Conservation (phyloP, 2,797 vertebrate species). For the Lycodopsis pacificus region DNA sequence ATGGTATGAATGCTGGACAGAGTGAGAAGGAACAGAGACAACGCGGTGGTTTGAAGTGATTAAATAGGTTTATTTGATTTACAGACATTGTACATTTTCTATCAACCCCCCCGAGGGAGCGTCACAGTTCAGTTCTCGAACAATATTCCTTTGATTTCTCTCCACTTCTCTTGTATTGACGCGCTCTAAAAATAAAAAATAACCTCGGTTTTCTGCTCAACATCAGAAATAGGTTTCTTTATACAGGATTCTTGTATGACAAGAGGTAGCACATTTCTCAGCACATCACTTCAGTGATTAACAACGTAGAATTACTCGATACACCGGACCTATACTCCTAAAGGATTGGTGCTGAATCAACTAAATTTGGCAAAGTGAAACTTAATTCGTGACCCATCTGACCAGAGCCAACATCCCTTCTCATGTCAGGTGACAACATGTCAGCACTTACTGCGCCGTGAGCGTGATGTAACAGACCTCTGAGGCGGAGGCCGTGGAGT, state of each 20-base stretch:
- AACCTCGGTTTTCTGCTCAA: slow-evolving; percentile 94
- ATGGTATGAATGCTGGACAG: not conserved
- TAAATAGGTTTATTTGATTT: slow-evolving; percentile 98
- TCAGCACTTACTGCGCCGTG: slow-evolving; percentile 69
- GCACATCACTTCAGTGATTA: slow-evolving; percentile 82
- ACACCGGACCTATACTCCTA: slow-evolving; percentile 57
- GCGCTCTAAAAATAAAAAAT: slow-evolving; percentile 96
- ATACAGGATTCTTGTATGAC: slow-evolving; percentile 98
- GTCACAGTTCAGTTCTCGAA: slow-evolving; percentile 88
- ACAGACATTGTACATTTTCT: slow-evolving; percentile 95
- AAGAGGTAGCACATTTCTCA: slow-evolving; percentile 91
- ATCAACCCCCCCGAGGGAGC: slow-evolving; percentile 84
- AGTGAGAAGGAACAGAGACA: slow-evolving; percentile 22
- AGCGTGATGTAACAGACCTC: slow-evolving; percentile 56
- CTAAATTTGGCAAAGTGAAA: slow-evolving; percentile 81
- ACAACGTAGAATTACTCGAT: slow-evolving; percentile 70
- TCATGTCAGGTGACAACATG: slow-evolving; percentile 39
- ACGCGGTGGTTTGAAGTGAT: slow-evolving; percentile 74
- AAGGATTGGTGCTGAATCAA: slow-evolving; percentile 63
- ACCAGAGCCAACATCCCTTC: slow-evolving; percentile 54
- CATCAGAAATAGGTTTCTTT: slow-evolving; percentile 93
- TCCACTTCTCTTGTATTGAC: slow-evolving; percentile 71
- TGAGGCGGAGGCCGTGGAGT: slow-evolving; percentile 36
- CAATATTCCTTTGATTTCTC: slow-evolving; percentile 71
- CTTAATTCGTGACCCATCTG: slow-evolving; percentile 68